phyloP scores from a whole-genome alignment of 2,113 vertebrate species.

The Rhynchopsitta pachyrhyncha region DNA sequence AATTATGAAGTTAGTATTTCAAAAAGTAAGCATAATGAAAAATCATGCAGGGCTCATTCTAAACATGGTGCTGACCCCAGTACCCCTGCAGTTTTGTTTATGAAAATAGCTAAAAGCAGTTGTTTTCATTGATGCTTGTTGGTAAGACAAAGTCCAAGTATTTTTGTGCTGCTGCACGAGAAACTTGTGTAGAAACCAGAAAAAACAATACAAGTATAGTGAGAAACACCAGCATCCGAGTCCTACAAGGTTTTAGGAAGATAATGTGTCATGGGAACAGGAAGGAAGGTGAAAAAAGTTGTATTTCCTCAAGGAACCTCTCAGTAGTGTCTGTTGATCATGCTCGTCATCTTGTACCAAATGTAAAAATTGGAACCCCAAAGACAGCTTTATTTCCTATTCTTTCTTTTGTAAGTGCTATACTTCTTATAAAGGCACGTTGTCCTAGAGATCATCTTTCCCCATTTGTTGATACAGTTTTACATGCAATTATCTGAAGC shows the following conservation, averaged over 20 bases:
- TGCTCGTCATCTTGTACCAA: background rate
- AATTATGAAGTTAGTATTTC: background rate
- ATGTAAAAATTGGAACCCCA: background rate
- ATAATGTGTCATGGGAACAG: background rate
- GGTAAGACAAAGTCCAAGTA: background rate
- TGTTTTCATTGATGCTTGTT: background rate
- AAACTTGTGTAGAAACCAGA: background rate
- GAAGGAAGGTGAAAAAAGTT: background rate
- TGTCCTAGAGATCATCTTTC: background rate
- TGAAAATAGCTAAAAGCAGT: background rate
- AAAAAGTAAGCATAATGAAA: background rate
- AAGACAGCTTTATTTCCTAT: background rate
- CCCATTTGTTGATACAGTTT: background rate
- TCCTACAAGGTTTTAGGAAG: background rate
- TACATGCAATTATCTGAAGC: background rate
- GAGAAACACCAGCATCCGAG: rapidly evolving
- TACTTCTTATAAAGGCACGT: background rate
- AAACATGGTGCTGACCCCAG: background rate
- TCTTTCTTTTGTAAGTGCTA: background rate
- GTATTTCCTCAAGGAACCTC: background rate
- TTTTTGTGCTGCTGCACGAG: background rate
- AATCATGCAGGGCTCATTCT: background rate
- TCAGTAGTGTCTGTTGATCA: background rate
- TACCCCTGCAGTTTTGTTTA: background rate
- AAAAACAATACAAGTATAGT: background rate